Conservation (phyloP, 30 jellyfish, hydroid and myxozoan species). For the Hydractinia echinata region DNA sequence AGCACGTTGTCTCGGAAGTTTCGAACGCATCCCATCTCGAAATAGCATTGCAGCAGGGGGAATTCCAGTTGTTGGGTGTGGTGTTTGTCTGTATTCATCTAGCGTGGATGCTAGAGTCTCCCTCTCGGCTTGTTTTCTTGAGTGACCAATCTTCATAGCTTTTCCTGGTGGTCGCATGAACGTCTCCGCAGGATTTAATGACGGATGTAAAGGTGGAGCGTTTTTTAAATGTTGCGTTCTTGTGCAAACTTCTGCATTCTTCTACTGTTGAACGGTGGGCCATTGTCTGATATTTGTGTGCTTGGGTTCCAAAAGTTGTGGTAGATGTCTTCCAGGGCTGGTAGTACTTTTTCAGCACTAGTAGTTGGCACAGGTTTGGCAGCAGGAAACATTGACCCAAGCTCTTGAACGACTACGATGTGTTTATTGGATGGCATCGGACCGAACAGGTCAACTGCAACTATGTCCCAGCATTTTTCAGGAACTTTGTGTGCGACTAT, state of each 20-base stretch:
- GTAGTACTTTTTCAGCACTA: slow-evolving; percentile 30
- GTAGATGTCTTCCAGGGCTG: slow-evolving; percentile 48
- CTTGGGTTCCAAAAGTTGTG: slow-evolving; percentile 35
- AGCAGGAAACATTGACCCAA: slow-evolving; percentile 35
- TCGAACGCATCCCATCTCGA: slow-evolving; percentile 22
- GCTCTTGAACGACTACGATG: slow-evolving; percentile 43
- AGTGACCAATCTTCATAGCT: slow-evolving; percentile 41
- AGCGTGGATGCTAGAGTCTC: slow-evolving; percentile 25
- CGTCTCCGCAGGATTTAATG: slow-evolving; percentile 45
- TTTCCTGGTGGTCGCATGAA: slow-evolving; percentile 48
- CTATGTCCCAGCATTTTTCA: slow-evolving; percentile 37
- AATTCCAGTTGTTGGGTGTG: slow-evolving; percentile 45
- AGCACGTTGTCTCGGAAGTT: not conserved
- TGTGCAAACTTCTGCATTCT: too few relatives aligned
- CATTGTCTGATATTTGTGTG: slow-evolving; percentile 48
- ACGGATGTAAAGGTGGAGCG: too few relatives aligned
- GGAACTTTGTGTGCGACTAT: slow-evolving; percentile 18
- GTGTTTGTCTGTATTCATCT: slow-evolving; percentile 39
- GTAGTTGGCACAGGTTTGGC: slow-evolving; percentile 42
- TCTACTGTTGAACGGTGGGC: slow-evolving; percentile 29
- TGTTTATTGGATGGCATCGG: slow-evolving; percentile 52
- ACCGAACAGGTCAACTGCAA: slow-evolving; percentile 46
- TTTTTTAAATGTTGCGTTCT: too few relatives aligned
- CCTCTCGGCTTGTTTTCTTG: slow-evolving; percentile 5
- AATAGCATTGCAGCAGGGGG: slow-evolving; percentile 48